Percentiles rank a stretch among this genome's conserved stretches.
Conservation (phyloP, 2,113 vertebrate genomes). For the Tachycineta bicolor region DNA sequence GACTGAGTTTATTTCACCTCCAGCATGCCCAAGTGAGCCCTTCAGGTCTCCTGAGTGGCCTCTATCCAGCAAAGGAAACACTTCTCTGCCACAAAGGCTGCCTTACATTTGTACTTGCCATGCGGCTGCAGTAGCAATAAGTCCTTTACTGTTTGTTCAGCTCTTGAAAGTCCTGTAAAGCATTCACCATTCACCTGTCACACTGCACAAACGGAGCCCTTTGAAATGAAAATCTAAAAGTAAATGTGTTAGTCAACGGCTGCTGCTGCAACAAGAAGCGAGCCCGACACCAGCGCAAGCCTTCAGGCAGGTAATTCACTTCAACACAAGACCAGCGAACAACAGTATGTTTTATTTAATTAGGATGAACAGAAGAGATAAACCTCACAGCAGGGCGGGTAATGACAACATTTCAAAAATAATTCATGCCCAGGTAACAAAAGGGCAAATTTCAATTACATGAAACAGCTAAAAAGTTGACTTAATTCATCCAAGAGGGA, state of each 20-base stretch:
- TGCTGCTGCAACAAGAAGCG: conserved; percentile 6
- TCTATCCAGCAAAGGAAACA: neutral
- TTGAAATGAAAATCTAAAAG: conserved; percentile 66
- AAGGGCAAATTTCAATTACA: conserved; percentile 78
- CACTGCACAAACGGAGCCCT: conserved; percentile 51
- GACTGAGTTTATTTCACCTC: neutral
- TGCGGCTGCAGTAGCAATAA: neutral
- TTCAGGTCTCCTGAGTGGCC: neutral
- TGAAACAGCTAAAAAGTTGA: conserved; percentile 61
- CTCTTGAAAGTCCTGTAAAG: conserved; percentile 62
- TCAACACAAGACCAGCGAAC: conserved; percentile 56
- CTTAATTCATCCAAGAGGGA: conserved; percentile 21
- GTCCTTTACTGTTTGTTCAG: conserved; percentile 61
- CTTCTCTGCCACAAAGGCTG: conserved; percentile 8
- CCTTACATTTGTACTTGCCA: conserved; percentile 1
- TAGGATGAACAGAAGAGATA: conserved; percentile 78
- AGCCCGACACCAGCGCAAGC: conserved; percentile 34
- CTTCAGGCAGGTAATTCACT: conserved; percentile 72
- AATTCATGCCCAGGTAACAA: conserved; percentile 76
- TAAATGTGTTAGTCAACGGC: conserved; percentile 18
- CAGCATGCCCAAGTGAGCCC: neutral
- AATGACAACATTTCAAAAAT: conserved; percentile 74
- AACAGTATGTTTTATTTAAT: conserved; percentile 79
- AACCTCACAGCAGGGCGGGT: conserved; percentile 73
- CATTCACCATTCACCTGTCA: conserved; percentile 58